Base-by-base conservation (phyloP, 2,797 vertebrate species). In the Triplophysa bombifrons region DNA sequence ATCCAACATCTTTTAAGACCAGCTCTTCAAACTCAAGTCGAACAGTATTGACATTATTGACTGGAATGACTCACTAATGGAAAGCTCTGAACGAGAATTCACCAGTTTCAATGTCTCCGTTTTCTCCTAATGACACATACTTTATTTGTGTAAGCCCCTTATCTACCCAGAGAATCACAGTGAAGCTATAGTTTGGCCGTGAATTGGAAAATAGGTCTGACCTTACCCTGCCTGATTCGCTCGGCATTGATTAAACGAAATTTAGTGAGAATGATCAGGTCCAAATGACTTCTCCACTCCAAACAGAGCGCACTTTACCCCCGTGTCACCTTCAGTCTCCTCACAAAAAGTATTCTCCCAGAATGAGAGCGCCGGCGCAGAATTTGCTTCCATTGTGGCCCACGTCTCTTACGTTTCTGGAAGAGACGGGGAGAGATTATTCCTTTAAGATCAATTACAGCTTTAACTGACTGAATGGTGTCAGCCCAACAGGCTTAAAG, bases 271-370 rank as follows among this genome's bases (percentile, higher is more conserved):
- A 92, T 91, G 88, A 89, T 88, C 81, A 82, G 84, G 86, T 86
- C 88, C 89, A 90, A 92, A 92, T 89, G 82, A 91, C 91, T 90
- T 88, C 88, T 88, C 85, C 78, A 27, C 86, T 88, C 78, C 84
- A 88, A 90, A 87, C 86, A 76, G 87, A 86, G 86, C 90, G 90
- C 89, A 91, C 90, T 93, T 89, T 92, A 88, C 87, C 88, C 90
- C 88, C 90, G 89, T 91, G 92, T 94, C 92, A 90, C 90, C 91
- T 93, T 85, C 87, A 89, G 89, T 91, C 84, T 88, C 88, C 86
- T 89, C 82, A 88, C 90, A 92, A 93, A 93, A 87, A 86, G 91
- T 92, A 91, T 38, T 34, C 50, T 72, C 67, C 44, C 51, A 19
- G 74, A 70, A 27, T 77, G 25, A 53, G 56, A 77, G 74, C 48